Evolutionary conservation across 2,113 vertebrate species (phyloP).

Genomic region (Diadophis punctatus): DNA sequence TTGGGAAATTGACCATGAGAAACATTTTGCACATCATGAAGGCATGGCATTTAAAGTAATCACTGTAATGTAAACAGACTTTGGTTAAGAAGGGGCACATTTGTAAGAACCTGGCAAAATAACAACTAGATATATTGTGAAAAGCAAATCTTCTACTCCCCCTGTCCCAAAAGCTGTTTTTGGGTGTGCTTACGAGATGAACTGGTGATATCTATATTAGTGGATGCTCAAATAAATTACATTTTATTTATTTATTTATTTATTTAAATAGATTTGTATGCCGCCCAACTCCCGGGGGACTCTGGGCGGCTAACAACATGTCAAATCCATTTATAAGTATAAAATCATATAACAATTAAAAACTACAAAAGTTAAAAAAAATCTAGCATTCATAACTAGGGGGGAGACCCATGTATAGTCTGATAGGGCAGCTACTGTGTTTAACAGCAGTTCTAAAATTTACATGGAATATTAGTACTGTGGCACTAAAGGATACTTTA

Average conservation of each 20-base stretch:
- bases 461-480: background rate
- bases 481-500: background rate
- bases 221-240: background rate
- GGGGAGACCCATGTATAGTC: no score
- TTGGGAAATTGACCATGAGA: background rate
- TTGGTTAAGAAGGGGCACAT: background rate
- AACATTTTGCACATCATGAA: background rate
- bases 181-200: background rate
- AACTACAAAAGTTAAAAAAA: no score
- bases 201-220: background rate
- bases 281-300: no score
- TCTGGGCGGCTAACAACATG: no score
- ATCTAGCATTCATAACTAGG: no score
- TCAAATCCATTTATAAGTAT: no score
- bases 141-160: background rate
- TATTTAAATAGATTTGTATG: no score
- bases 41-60: background rate
- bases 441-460: background rate
- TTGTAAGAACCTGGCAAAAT: no score
- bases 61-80: background rate
- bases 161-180: background rate
- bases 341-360: no score
- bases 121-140: background rate
- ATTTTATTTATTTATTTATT: no score
- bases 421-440: background rate